These are phyloP conservation scores for Rhynchotus rufescens DNA, from an alignment of 2,797 vertebrate species.

Conservation along the genomic window DNA sequence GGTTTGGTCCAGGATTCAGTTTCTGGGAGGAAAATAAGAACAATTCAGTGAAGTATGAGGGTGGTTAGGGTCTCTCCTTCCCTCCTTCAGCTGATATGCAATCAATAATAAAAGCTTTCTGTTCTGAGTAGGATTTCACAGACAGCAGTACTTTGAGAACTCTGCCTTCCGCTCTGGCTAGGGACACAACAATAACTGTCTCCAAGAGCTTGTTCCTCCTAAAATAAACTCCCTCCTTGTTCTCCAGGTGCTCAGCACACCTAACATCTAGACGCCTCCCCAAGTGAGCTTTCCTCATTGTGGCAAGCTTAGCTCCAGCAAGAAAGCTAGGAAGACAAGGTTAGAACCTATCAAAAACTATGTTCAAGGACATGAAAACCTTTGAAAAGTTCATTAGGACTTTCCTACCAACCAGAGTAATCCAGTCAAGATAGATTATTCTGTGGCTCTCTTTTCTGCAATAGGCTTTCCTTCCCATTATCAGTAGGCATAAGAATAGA, in stretches of 20 bases:
- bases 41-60: neutral
- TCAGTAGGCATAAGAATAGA: neutral
- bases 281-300: neutral
- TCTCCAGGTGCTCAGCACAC: neutral
- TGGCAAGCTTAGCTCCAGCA: neutral
- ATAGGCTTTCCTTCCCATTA: neutral
- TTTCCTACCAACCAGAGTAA: neutral
- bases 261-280: neutral
- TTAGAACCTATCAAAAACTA: neutral
- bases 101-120: neutral
- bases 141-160: neutral
- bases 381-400: neutral
- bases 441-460: neutral
- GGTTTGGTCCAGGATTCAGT: neutral
- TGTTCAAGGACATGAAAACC: neutral
- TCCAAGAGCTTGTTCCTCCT: neutral
- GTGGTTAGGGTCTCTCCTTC: neutral
- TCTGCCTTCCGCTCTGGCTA: neutral
- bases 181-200: neutral
- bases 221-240: neutral
- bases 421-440: neutral
- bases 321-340: neutral
- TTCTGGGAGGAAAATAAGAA: neutral
- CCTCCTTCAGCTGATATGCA: neutral
- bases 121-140: too few relatives aligned